These are phyloP conservation scores for Choristoneura rosaceana DNA, from an alignment of 2,888 invertebrate genomes.

Conservation along the genomic window DNA sequence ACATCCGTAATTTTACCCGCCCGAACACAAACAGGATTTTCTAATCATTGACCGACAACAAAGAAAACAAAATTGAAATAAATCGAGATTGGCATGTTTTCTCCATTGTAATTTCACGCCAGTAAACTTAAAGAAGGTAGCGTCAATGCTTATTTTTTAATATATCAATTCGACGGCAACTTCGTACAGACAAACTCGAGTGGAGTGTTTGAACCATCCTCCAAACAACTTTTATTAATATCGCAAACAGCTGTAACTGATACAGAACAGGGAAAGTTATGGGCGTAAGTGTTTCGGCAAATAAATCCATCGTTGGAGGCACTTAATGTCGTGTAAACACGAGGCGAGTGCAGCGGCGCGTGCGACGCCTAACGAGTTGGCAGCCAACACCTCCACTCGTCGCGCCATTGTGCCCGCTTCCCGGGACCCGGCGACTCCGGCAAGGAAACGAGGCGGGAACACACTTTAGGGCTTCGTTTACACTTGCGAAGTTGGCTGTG, in stretches of 20 bases:
- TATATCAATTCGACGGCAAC: not conserved
- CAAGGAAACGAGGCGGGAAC: slow-evolving; percentile 2
- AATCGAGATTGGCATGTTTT: slow-evolving; percentile 10
- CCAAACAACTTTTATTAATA: slow-evolving; percentile 38
- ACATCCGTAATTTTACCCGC: not conserved
- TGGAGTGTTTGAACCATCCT: slow-evolving; percentile 1
- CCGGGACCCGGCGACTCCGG: not conserved
- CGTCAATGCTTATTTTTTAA: slow-evolving; percentile 1
- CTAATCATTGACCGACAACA: slow-evolving; percentile 8
- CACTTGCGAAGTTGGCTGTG: not conserved
- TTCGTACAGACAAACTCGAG: not conserved
- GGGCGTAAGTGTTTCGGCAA: slow-evolving; percentile 35
- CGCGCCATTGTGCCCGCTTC: slow-evolving; percentile 16
- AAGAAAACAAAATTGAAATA: slow-evolving; percentile 22
- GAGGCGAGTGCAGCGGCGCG: slow-evolving; percentile 24
- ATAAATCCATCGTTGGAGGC: slow-evolving; percentile 35
- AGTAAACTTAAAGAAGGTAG: slow-evolving; percentile 7
- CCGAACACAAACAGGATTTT: slow-evolving; percentile 14
- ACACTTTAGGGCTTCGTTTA: not conserved
- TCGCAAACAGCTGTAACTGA: slow-evolving; percentile 40
- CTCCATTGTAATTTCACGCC: slow-evolving; percentile 5
- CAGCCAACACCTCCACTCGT: slow-evolving; percentile 25
- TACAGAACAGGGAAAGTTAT: slow-evolving; percentile 33
- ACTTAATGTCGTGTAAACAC: slow-evolving; percentile 38
- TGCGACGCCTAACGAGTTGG: slow-evolving; percentile 34